Evolutionary conservation across 2,797 vertebrate species (phyloP), one percentile per base, ranked within the genome.

Genomic region (Poliocrania exsul): DNA sequence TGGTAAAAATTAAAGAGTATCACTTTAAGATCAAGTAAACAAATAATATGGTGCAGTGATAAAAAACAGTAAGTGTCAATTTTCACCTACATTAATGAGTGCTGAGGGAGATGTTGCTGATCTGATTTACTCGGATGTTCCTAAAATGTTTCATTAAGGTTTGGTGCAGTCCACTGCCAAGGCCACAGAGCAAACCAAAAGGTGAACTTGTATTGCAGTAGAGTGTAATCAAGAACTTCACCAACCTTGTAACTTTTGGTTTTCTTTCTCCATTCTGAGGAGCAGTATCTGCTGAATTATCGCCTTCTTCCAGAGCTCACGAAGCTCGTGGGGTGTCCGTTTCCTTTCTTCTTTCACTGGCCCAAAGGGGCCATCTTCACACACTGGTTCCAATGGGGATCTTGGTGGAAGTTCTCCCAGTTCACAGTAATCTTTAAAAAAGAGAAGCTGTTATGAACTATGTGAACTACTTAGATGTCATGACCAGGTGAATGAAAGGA

Each of bases 241-340:
- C 98, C 95, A 73, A 99, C 99, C 99, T 98, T 99, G 99, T 31
- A 99, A 98, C 84, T 99, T 99, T 97, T 99, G 99, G 93, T 99
- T 99, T 97, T 99, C 99, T 60, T 97, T 98, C 97, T 99, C 99
- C 99, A 99, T 99, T 94, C 99, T 98, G 75, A 99, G 99, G 3
- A 99, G 98, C 54, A 99, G 97, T 92, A 99, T 99, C 97, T 99
- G 99, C 92, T 99, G 99, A 29, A 99, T 96, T 90, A 99, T 99
- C 60, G 99, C 99, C 95, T 99, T 99, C 94, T 97, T 98, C 99
- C 99, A 99, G n/a, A 99, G 97, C 71, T 99, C 98, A 4, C 99
- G 98, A 44, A 99, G 98, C 93, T 99, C 99, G 3, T 96, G 97
- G 24, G 98, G 95, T 13, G 98, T 98, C 70, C 95, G 97, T 58